Conservation (phyloP, 2,888 invertebrate species). For the Geophilus truncorum region DNA sequence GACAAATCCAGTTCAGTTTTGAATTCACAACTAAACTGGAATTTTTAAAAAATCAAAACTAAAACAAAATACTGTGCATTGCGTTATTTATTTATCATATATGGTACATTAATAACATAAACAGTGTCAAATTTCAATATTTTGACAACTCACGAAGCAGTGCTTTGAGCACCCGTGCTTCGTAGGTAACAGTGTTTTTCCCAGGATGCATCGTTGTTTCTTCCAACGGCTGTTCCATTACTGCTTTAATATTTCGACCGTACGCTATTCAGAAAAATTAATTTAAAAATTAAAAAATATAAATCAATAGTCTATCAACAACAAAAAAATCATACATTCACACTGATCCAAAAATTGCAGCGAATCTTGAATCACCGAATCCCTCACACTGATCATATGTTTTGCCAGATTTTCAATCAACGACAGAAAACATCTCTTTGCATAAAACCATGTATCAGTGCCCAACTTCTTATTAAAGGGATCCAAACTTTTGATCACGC, state of each 20-base stretch:
- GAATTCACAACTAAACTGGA: too few species aligned
- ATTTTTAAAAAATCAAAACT: too few species aligned
- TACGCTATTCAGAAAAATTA: constrained; percentile 57
- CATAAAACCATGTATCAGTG: constrained; percentile 98
- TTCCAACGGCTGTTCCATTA: constrained; percentile 74
- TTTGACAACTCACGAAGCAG: constrained; percentile 56
- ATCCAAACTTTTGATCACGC: constrained; percentile 93
- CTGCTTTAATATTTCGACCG: constrained; percentile 75
- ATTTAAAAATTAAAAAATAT: neutral
- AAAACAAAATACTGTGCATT: too few species aligned
- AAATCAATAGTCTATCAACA: too few species aligned
- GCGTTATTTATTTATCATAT: too few species aligned
- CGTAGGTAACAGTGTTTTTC: constrained; percentile 85
- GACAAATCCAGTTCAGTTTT: too few species aligned
- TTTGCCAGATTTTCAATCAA: constrained; percentile 84
- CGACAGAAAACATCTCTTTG: constrained; percentile 92
- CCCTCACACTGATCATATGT: constrained; percentile 80
- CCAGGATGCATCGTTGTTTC: constrained; percentile 63
- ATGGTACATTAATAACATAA: too few species aligned
- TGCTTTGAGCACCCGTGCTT: constrained; percentile 76
- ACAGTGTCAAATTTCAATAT: too few species aligned
- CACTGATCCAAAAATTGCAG: constrained; percentile 84
- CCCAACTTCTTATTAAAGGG: constrained; percentile 91
- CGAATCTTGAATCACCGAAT: constrained; percentile 80
- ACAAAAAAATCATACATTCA: constrained; percentile 63